Base-by-base conservation (phyloP, 2,113 vertebrate species). In the Rhineura floridana region DNA sequence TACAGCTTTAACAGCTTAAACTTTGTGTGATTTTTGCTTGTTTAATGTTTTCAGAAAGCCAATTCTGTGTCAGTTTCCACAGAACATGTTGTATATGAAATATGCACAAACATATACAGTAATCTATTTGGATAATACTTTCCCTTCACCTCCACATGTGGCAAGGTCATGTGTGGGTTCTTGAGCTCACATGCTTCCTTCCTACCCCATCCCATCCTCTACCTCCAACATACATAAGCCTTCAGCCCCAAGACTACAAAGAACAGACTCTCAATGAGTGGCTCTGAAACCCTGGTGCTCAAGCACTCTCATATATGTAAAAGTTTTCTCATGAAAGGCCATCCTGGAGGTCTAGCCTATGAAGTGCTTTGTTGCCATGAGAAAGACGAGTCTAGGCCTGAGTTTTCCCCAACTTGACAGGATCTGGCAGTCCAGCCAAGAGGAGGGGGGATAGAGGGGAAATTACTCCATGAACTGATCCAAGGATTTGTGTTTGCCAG, bases 381-480 rank as follows among this genome's bases (percentile, higher is more conserved):
- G 83, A 36, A 75, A 91, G 85, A 88, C 73, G 1, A 36, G 50
- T 85, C 87, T 79, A 78, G 0, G 19, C 88, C 91, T 90, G 76
- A 94, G 88, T 73, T 89, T 50, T 52, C 81, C 52, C 52, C 59
- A 52, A 67, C 70, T 78, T 85, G 39, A 88, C 86, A 90, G 77
- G 81, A 79, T 46, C 94, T 91, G 85, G 93, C 81, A 92, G 28
- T 15, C 63, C 12, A 89, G 93, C 94, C 95, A 95, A 91, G 39
- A 62, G 90, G 63, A 93, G 92, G 86, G 28, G 4, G 55, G n/a
- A 6, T 89, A 91, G 88, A 13, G 76, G 46, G 46, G 46, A 92
- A 90, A 84, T 91, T 59, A 75, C 89, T 96, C 94, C 83, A 94
- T 69, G 91, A 90, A 95, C 81, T 91, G 91, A 92, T 87, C 73